phyloP scores from a whole-genome alignment of 64 coral and sea anemone species.

The Platygyra sinensis region DNA sequence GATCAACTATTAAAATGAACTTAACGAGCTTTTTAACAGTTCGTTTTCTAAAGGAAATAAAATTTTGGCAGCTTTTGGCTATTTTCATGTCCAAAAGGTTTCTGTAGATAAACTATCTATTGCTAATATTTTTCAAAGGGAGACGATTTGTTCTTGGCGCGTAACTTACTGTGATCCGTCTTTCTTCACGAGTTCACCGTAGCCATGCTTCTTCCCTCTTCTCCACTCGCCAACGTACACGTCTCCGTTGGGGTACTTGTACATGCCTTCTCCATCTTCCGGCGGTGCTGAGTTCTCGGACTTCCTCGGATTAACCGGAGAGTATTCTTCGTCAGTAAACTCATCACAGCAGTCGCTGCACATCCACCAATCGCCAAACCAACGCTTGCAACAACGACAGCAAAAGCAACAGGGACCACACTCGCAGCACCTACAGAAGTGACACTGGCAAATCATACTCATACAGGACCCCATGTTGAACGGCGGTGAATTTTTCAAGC shows the following conservation, averaged over 20 bases:
- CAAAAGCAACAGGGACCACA: slow-evolving; percentile 72
- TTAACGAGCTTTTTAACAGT: not conserved
- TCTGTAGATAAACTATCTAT: not conserved
- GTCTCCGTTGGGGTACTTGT: slow-evolving; percentile 88
- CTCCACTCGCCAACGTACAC: slow-evolving; percentile 94
- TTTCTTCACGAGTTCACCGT: slow-evolving; percentile 77
- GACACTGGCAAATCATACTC: slow-evolving; percentile 84
- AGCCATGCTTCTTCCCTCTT: slow-evolving; percentile 83
- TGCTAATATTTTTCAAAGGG: not conserved
- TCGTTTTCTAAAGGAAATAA: not conserved
- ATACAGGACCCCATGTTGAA: slow-evolving; percentile 74
- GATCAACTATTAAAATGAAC: not conserved
- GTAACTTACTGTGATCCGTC: slow-evolving; percentile 73
- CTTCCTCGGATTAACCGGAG: slow-evolving; percentile 55
- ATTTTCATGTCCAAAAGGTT: not conserved
- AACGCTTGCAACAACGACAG: slow-evolving; percentile 78
- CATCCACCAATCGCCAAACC: slow-evolving; percentile 96
- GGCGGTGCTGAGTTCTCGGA: slow-evolving; percentile 56
- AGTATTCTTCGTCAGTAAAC: slow-evolving; percentile 71
- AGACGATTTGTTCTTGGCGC: not conserved
- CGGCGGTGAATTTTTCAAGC: not conserved
- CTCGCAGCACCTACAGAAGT: slow-evolving; percentile 76
- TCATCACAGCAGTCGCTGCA: slow-evolving; percentile 94
- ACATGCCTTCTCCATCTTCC: slow-evolving; percentile 89
- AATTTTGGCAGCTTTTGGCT: not conserved